Percentiles rank a stretch among this genome's conserved stretches.
phyloP scores from a whole-genome alignment of 2,113 vertebrate species.

The Campylomormyrus tamandua region DNA sequence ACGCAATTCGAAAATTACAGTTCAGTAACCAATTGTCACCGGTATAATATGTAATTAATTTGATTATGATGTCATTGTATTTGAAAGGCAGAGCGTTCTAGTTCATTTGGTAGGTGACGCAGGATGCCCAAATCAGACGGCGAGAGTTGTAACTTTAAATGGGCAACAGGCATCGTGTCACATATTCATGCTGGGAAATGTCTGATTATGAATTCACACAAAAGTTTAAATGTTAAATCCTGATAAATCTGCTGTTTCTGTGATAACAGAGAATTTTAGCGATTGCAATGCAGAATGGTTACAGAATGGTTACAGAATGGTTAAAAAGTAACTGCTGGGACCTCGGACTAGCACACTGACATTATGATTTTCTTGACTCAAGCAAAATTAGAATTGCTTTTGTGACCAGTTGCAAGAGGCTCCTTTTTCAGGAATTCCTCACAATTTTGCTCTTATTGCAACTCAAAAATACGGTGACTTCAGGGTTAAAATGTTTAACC shows the following conservation, averaged over 20 bases:
- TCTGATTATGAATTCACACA: background rate
- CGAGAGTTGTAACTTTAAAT: no score
- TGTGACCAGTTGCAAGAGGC: background rate
- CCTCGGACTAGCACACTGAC: background rate
- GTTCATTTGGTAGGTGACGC: background rate
- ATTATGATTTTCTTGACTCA: background rate
- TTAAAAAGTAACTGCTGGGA: background rate
- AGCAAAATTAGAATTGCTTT: background rate
- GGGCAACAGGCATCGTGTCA: background rate
- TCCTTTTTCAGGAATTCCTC: background rate
- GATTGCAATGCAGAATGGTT: background rate
- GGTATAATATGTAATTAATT: background rate
- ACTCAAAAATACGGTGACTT: background rate
- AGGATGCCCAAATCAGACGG: background rate
- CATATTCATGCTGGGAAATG: background rate
- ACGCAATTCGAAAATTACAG: background rate
- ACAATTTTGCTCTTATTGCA: background rate
- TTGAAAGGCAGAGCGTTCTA: background rate
- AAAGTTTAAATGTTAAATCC: background rate
- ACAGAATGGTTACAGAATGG: background rate
- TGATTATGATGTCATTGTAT: background rate
- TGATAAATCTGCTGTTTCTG: background rate
- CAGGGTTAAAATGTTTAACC: background rate
- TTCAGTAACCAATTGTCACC: background rate
- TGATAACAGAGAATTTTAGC: background rate